These are phyloP conservation scores for Okamejei kenojei DNA, from an alignment of 2,797 vertebrate species.

Conservation along the genomic window DNA sequence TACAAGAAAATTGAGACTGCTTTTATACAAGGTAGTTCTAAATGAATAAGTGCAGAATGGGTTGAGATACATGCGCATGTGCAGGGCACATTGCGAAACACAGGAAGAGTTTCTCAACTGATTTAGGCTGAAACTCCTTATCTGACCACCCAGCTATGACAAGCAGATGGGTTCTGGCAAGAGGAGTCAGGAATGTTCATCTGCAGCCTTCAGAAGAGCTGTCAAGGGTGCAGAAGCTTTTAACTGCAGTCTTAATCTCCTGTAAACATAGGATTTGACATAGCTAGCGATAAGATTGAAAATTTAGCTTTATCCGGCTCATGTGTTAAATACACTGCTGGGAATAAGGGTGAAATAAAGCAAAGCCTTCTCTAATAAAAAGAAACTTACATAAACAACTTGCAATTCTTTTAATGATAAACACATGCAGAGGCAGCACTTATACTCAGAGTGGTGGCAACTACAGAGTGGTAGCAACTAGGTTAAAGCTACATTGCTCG, in stretches of 20 bases:
- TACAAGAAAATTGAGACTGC: background rate
- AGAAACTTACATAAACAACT: background rate
- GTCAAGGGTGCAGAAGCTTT: background rate
- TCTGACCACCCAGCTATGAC: slow-evolving; percentile 20
- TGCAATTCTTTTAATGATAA: background rate
- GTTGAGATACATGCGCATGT: background rate
- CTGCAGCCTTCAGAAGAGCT: background rate
- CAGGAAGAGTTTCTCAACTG: background rate
- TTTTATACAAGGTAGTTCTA: background rate
- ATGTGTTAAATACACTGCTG: background rate
- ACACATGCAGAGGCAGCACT: background rate
- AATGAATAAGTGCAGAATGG: background rate
- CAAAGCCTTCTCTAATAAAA: background rate
- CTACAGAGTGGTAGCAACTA: background rate
- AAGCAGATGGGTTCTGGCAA: background rate
- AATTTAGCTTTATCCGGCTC: background rate
- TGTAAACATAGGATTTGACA: background rate
- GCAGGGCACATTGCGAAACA: background rate
- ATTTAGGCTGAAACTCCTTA: background rate
- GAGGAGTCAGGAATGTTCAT: background rate
- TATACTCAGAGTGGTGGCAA: background rate
- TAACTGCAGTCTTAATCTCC: background rate
- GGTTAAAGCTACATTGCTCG: background rate
- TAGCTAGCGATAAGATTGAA: background rate
- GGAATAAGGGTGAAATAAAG: background rate